These are phyloP conservation scores for Trachythela sp. DNA, from an alignment of 64 coral and sea anemone genomes.

Conservation along the genomic window DNA sequence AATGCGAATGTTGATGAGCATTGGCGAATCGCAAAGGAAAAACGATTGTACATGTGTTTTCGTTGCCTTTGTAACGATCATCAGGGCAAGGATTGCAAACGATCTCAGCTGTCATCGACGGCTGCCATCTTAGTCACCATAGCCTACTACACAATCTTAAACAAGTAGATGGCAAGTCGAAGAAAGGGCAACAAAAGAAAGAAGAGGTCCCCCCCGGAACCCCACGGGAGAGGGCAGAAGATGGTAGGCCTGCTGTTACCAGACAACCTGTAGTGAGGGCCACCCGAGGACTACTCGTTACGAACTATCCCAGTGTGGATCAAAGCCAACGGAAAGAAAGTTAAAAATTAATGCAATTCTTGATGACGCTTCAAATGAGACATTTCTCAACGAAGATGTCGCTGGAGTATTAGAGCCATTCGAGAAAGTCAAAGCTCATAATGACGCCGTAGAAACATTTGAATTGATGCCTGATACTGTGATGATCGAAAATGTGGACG, in stretches of 20 bases:
- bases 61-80: constrained; percentile 47
- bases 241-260: background rate
- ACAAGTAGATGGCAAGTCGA: too few relatives aligned
- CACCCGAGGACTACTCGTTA: background rate
- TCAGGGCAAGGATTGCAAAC: constrained; percentile 16
- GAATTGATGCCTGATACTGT: background rate
- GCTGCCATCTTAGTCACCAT: constrained; percentile 46
- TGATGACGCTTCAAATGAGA: background rate
- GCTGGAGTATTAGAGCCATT: background rate
- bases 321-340: background rate
- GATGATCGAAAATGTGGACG: background rate
- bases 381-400: background rate
- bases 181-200: too few relatives aligned
- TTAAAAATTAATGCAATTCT: background rate
- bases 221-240: background rate
- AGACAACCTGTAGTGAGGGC: background rate
- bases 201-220: background rate
- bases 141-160: constrained; percentile 22
- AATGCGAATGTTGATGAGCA: background rate
- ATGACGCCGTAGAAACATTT: background rate
- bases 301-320: background rate
- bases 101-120: constrained; percentile 23
- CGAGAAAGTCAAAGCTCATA: background rate
- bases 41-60: constrained; percentile 55
- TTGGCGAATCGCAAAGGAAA: constrained; percentile 49